Base-by-base conservation (phyloP, 2,113 vertebrate genomes). In the Macroglossus sobrinus region DNA sequence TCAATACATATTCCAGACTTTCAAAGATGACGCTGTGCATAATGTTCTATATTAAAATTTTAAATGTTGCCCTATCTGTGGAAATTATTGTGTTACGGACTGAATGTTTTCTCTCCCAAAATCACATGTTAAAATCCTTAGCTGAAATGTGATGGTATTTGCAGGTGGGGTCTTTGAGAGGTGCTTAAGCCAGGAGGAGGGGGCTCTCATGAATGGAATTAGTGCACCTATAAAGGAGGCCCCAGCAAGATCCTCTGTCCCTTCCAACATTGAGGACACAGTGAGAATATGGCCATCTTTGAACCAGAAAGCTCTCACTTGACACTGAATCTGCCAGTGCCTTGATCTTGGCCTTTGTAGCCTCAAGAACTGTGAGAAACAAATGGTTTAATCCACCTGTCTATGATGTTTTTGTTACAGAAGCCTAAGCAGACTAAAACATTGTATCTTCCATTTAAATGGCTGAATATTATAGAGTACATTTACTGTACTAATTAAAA, bases 1-100 rank as follows among this genome's bases (percentile, higher is more conserved):
- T 79, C 3, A 74, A 94, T 91, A 78, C 69, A 96, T 35, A 95
- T 28, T 97, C 98, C 19, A 80, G 45, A 18, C 40, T 59, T 95
- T 53, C 72, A 84, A 96, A 84, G 69, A 97, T 90, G 82, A 95
- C 84, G 33, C 33, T 96, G 8, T 33, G 40, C 92, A 57, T 80
- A 92, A 85, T 93, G 86, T 38, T 55, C n/a, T 55, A 81, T 81
- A n/a, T 28, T 61, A 89, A 91, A 93, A 19, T 82, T 90, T 35
- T 35, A 89, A 95, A 43, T 80, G 8, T 38, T 71, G 18, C 4
- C 11, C 38, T 45, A 12, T 53, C 43, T 82, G 18, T 87, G 30
- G 47, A 95, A 74, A 89, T 59, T 19, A 76, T 68, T 30, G 3
- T 35, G 12, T 43, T 88, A 88, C 21, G 12, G 55, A 72, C 57